A percentile compares a stretch with the other conserved stretches of the same genome.
phyloP scores from a whole-genome alignment of 2,888 invertebrate species.

The Melieria picta region DNA sequence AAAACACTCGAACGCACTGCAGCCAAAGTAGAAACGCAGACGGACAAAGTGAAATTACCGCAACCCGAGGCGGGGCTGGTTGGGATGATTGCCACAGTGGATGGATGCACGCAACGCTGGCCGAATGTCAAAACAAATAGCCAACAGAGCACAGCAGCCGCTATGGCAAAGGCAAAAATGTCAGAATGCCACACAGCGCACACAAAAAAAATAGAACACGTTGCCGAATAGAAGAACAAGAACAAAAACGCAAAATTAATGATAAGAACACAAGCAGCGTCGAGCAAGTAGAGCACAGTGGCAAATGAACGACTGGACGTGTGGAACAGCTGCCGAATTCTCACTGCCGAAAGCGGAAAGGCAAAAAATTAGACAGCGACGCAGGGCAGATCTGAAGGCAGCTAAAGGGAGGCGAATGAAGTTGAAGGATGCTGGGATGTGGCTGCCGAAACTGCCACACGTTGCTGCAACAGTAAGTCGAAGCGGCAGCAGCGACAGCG shows the following conservation, averaged over 20 bases:
- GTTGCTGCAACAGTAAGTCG: background rate
- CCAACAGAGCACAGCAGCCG: constrained; percentile 31
- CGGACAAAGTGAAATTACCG: constrained; percentile 17
- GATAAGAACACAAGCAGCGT: constrained; percentile 26
- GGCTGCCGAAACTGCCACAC: background rate
- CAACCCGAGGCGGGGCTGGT: constrained; percentile 1
- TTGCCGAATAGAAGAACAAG: background rate
- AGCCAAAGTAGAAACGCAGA: constrained; percentile 23
- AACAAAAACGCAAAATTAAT: constrained; percentile 35
- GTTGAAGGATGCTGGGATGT: background rate
- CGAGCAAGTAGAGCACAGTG: background rate
- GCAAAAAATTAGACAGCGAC: background rate
- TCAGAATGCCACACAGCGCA: constrained; percentile 54
- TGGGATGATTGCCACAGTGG: constrained; percentile 39
- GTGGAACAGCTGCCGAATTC: constrained; percentile 22
- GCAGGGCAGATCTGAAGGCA: background rate
- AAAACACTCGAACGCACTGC: constrained; percentile 8
- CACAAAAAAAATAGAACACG: constrained; percentile 23
- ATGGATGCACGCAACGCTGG: constrained; percentile 43
- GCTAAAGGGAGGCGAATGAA: background rate
- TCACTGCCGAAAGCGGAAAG: background rate
- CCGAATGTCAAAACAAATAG: constrained; percentile 33
- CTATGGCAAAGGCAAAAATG: constrained; percentile 51
- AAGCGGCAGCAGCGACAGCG: background rate
- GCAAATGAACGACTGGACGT: constrained; percentile 1